phyloP scores from a whole-genome alignment of 2,113 vertebrate genomes.

The Albula goreensis region DNA sequence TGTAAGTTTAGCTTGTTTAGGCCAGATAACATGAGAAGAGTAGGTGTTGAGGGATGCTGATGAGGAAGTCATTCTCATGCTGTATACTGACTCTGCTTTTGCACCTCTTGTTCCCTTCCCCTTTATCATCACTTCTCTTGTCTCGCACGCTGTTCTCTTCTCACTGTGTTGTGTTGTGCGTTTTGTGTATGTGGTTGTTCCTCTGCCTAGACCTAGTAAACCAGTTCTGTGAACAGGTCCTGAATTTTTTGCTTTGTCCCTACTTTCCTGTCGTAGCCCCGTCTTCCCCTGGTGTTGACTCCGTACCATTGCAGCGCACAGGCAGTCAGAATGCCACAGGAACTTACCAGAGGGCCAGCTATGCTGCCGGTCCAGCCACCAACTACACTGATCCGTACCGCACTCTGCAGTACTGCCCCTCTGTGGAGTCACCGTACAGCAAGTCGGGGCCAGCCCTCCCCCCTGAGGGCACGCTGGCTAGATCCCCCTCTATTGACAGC shows the following conservation, averaged over 20 bases:
- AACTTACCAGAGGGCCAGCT: constrained; percentile 90
- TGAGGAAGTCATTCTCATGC: not conserved
- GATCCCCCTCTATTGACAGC: constrained; percentile 97
- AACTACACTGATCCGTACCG: constrained; percentile 94
- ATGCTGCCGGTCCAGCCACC: constrained; percentile 82
- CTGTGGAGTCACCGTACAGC: constrained; percentile 98
- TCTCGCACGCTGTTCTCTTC: constrained; percentile 33
- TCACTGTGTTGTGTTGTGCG: constrained; percentile 17
- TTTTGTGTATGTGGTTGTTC: constrained; percentile 14
- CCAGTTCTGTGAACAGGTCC: constrained; percentile 89
- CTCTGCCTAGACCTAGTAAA: constrained; percentile 82
- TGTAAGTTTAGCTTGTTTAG: not conserved
- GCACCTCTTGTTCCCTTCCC: constrained; percentile 61
- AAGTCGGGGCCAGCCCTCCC: constrained; percentile 97
- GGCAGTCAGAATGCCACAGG: constrained; percentile 86
- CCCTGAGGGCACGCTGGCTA: constrained; percentile 91
- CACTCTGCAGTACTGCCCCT: constrained; percentile 97
- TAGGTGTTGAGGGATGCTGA: not conserved
- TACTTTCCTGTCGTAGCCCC: constrained; percentile 97
- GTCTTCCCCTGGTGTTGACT: constrained; percentile 99
- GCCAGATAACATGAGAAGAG: not conserved
- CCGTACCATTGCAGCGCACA: constrained; percentile 97
- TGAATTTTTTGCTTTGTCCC: constrained; percentile 98
- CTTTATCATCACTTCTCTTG: constrained; percentile 43
- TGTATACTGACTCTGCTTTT: constrained; percentile 24